Conservation (phyloP, 2,888 invertebrate genomes). For the Caprella mutica region DNA sequence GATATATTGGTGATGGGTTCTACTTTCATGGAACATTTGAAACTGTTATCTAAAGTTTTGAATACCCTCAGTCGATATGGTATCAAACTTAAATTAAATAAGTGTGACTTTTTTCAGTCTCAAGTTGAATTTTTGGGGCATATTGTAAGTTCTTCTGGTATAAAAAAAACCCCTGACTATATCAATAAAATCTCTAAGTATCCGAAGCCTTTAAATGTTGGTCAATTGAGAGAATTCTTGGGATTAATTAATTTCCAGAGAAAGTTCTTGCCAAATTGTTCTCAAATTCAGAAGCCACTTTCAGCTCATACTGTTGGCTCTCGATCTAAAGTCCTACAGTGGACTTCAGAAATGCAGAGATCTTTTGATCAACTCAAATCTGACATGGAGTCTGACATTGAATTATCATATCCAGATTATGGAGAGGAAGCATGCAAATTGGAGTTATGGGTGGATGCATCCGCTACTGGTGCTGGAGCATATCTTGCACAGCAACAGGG, state of each 20-base stretch:
- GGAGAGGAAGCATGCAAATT: not conserved
- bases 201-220: not conserved
- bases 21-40: not conserved
- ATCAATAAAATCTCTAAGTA: not conserved
- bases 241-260: not conserved
- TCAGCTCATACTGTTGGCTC: not conserved
- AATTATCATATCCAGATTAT: not conserved
- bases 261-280: not conserved
- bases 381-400: not conserved
- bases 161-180: not conserved
- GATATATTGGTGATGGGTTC: conserved; percentile 1
- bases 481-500: not conserved
- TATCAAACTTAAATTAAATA: not conserved
- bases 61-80: not conserved
- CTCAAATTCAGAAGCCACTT: not conserved
- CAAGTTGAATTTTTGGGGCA: not conserved
- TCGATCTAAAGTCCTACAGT: not conserved
- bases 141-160: conserved; percentile 1
- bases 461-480: not conserved
- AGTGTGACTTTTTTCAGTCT: conserved; percentile 3
- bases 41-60: not conserved
- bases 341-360: not conserved
- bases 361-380: not conserved
- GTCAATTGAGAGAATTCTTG: not conserved
- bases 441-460: not conserved